Evolutionary conservation across 1,140 invertebrate species (phyloP).

Genomic region (Orchestia grillus): DNA sequence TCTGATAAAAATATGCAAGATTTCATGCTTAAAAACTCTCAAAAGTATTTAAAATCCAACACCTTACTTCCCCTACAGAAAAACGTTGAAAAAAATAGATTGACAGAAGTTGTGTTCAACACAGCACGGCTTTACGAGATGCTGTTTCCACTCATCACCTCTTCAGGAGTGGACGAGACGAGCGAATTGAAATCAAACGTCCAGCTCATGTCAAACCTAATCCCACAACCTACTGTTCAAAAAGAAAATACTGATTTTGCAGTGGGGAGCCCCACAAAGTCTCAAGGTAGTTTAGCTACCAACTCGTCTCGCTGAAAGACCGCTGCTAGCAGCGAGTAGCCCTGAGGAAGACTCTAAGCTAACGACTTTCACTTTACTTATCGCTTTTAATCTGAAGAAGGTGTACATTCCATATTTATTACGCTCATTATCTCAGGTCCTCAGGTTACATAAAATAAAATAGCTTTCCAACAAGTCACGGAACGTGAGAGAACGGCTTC

Average conservation of each 20-base stretch:
- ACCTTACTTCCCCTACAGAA: not conserved
- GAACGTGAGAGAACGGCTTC: not conserved
- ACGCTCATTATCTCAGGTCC: not conserved
- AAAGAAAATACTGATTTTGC: not conserved
- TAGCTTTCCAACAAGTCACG: not conserved
- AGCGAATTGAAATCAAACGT: not conserved
- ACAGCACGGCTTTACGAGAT: not conserved
- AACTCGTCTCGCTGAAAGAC: too few relatives aligned
- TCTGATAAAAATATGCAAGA: too few relatives aligned
- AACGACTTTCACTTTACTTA: not conserved
- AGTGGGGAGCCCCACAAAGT: too few relatives aligned
- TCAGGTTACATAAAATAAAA: not conserved
- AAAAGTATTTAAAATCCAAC: not conserved
- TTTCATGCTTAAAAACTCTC: too few relatives aligned
- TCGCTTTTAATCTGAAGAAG: not conserved
- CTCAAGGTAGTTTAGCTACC: too few relatives aligned
- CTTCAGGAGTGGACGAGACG: not conserved
- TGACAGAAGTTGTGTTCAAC: not conserved
- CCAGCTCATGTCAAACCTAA: not conserved
- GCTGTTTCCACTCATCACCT: not conserved
- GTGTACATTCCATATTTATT: not conserved
- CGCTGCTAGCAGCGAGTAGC: too few relatives aligned
- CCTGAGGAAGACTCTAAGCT: not conserved
- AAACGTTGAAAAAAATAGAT: not conserved
- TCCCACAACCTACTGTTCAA: not conserved